A percentile compares a stretch with the other conserved stretches of the same genome.
Evolutionary conservation across 2,888 invertebrate species (phyloP).

Genomic region (Apotomis capreana): DNA sequence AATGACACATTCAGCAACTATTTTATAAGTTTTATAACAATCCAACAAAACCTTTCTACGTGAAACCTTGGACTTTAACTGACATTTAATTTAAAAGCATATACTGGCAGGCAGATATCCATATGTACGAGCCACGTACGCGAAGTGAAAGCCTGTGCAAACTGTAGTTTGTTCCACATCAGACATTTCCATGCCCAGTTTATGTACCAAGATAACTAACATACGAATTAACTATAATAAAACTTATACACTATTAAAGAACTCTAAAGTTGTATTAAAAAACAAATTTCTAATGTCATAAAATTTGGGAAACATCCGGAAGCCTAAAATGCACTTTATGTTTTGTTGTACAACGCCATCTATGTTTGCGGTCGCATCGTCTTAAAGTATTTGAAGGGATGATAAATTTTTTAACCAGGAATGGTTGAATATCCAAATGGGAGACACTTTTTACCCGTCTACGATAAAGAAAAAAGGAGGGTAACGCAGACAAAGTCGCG

Average conservation of each 20-base stretch:
- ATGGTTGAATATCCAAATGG: too few species aligned
- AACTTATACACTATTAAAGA: neutral
- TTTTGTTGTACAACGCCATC: too few species aligned
- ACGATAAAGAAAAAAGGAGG: too few species aligned
- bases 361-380: too few species aligned
- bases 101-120: slow-evolving; percentile 21
- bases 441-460: too few species aligned
- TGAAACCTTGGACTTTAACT: slow-evolving; percentile 32
- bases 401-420: too few species aligned
- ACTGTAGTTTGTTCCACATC: slow-evolving; percentile 41
- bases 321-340: too few species aligned
- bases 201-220: slow-evolving; percentile 16
- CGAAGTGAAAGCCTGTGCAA: slow-evolving; percentile 36
- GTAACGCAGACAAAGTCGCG: too few species aligned
- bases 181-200: slow-evolving; percentile 29
- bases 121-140: slow-evolving; percentile 22
- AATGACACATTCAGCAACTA: slow-evolving; percentile 14
- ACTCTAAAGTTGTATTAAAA: too few species aligned
- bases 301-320: too few species aligned
- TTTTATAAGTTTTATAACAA: neutral
- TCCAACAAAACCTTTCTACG: slow-evolving; percentile 13
- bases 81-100: slow-evolving; percentile 31
- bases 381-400: too few species aligned
- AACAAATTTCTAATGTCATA: too few species aligned
- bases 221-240: slow-evolving; percentile 5